phyloP scores from a whole-genome alignment of 2,113 vertebrate species.

The Hypomesus transpacificus region DNA sequence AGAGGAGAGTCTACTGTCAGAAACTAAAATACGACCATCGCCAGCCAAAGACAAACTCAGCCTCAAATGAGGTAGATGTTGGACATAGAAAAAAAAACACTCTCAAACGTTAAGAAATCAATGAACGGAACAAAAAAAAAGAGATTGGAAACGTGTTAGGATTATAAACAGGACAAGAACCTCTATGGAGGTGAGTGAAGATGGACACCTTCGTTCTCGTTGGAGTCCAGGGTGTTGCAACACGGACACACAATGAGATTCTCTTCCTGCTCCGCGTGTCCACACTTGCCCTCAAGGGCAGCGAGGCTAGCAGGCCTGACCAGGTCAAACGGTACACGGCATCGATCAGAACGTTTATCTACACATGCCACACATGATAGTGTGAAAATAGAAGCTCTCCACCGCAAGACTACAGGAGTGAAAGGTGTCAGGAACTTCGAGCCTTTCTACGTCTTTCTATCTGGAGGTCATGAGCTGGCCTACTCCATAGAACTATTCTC shows the following conservation, averaged over 20 bases:
- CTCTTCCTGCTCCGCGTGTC: too few relatives aligned
- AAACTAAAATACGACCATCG: too few relatives aligned
- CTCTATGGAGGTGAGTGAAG: too few relatives aligned
- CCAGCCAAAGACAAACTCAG: not conserved
- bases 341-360: not conserved
- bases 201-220: too few relatives aligned
- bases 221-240: too few relatives aligned
- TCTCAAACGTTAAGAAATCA: not conserved
- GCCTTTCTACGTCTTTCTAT: not conserved
- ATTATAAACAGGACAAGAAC: not conserved
- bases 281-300: too few relatives aligned
- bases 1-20: too few relatives aligned
- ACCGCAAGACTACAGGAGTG: not conserved
- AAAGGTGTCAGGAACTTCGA: not conserved
- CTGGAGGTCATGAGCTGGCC: too few relatives aligned
- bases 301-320: too few relatives aligned
- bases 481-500: too few relatives aligned
- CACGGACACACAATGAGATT: too few relatives aligned
- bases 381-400: not conserved
- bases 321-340: not conserved
- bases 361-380: not conserved
- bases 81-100: not conserved
- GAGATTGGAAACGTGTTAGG: not conserved
- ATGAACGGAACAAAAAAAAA: not conserved
- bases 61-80: constrained; percentile 38